phyloP scores from a whole-genome alignment of 2,888 invertebrate genomes.

The Hartigia nigra region DNA sequence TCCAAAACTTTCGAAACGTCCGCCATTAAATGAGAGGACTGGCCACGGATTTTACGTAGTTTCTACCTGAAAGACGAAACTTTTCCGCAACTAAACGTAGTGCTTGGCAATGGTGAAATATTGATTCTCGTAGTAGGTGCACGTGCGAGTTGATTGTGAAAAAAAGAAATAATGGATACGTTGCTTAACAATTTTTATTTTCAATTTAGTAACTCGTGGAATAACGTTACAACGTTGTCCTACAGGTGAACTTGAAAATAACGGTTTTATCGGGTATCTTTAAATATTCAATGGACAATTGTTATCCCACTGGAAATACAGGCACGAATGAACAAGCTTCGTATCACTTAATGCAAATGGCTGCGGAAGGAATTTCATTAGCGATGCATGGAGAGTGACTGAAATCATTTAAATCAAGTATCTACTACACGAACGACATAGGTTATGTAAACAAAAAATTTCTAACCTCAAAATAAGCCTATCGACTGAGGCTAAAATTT shows the following conservation, averaged over 20 bases:
- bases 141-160: background rate
- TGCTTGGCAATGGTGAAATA: background rate
- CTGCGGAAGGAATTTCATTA: background rate
- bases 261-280: background rate
- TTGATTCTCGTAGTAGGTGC: background rate
- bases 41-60: background rate
- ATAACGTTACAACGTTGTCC: background rate
- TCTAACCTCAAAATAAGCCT: background rate
- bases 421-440: background rate
- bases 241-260: background rate
- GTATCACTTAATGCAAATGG: background rate
- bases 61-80: background rate
- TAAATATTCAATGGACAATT: background rate
- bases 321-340: background rate
- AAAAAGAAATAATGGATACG: background rate
- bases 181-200: background rate
- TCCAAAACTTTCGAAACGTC: background rate
- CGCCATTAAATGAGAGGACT: background rate
- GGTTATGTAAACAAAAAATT: background rate
- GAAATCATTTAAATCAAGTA: background rate
- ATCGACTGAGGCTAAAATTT: background rate
- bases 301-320: background rate
- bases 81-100: background rate
- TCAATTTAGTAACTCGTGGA: background rate
- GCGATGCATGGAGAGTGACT: background rate